Evolutionary conservation across 1,140 invertebrate genomes (phyloP), one percentile per base, ranked within the genome.

Genomic region (Phortica variegata): DNA sequence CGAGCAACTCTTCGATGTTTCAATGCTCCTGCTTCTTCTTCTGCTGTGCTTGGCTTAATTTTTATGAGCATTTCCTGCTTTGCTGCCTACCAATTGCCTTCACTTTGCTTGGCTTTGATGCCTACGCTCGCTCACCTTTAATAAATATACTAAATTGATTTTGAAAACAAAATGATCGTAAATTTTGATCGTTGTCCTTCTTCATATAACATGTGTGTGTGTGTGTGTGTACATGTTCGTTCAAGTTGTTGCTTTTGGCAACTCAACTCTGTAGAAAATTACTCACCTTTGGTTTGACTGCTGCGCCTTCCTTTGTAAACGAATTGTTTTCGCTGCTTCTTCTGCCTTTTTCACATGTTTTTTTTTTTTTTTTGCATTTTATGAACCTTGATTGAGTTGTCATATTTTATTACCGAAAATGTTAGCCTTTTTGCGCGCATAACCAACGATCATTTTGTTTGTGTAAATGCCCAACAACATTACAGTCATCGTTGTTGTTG

Each of bases 331-430:
- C 38, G 34, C 43, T n/a, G 12, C 32, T 34, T 10, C 41, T 18
- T 4, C 7, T 17, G 5, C 0, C 9, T 41, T 52, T 21, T 29
- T 46, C 13, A 5, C 23, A 4, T 44, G 34, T 41, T 38, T 47
- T 40, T 47, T 7, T 37, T 47, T 21, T 21, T 38, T 49, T 45
- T 32, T 50, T 40, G 45, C 51, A 52, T 65, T 73, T 73, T 73
- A 73, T 73, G 70, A 60, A 48, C 56, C 70, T 65, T 73, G 70
- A 73, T 73, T 73, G 70, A 73, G 70, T 73, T 73, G 70, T 73
- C 65, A 66, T 73, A 73, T 73, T 73, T 73, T 73, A 73, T 73
- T 70, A 73, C 62, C 69, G 61, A 66, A 69, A 73, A 73, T 73
- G 68, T 68, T 63, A 68, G 63, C 68, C 63, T 69, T 26, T 26